A percentile compares a stretch with the other conserved stretches of the same genome.
Evolutionary conservation across 2,797 vertebrate genomes (phyloP).

Genomic region (Takifugu ocellatus): DNA sequence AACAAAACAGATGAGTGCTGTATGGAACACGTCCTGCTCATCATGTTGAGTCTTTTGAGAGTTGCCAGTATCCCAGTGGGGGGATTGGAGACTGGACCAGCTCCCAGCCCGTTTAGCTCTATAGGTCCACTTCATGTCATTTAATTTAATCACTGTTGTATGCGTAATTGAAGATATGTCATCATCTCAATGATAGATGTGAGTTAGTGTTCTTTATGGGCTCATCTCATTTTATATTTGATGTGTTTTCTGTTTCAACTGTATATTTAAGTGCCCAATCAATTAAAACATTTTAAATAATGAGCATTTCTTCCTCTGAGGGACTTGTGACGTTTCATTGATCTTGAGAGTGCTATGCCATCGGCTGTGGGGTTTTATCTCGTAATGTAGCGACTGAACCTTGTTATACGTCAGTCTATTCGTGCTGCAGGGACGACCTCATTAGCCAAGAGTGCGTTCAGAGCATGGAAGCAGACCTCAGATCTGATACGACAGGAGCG

Average conservation of each 20-base stretch:
- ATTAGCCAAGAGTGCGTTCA: constrained; percentile 42
- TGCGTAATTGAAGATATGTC: too few relatives aligned
- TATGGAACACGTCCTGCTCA: constrained; percentile 65
- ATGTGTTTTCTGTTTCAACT: too few relatives aligned
- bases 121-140: too few relatives aligned
- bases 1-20: constrained; percentile 63
- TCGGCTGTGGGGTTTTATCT: constrained; percentile 11
- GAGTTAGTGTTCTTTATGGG: too few relatives aligned
- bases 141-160: too few relatives aligned
- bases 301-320: too few relatives aligned
- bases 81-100: constrained; percentile 5
- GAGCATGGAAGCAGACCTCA: constrained; percentile 17
- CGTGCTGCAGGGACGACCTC: constrained; percentile 38
- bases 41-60: constrained; percentile 60
- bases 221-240: too few relatives aligned
- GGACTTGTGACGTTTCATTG: neutral
- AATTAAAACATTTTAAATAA: too few relatives aligned
- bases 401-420: constrained; percentile 33
- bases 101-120: neutral
- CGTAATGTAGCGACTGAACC: constrained; percentile 6
- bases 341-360: neutral
- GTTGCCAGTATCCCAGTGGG: constrained; percentile 55
- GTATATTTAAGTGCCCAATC: too few relatives aligned
- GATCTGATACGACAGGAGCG: constrained; percentile 6
- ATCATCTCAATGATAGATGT: too few relatives aligned